Base-by-base conservation (phyloP, 2,888 invertebrate genomes). In the Ennomos erosarius region DNA sequence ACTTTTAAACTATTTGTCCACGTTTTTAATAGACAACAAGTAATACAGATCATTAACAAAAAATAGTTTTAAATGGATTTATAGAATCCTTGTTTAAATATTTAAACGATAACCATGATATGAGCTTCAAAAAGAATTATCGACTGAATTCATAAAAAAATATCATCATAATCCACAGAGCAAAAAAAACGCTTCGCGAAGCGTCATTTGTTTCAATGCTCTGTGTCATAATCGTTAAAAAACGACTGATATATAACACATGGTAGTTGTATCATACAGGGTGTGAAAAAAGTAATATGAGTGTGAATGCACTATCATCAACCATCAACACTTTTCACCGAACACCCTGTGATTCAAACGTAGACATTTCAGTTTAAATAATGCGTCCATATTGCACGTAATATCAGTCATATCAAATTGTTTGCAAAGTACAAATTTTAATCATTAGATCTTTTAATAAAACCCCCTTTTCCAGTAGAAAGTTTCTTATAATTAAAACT, bases 351-450 rank as follows among this genome's bases (percentile, higher is more conserved):
- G 58, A 42, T 55, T 44, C 49, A 60, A 60, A 50, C 39, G 44
- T 62, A 56, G 49, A 56, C 48, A 48, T 59, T 58, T 57, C 47
- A 47, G 55, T 56, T 59, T 40, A 35, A 52, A 57, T 58, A 62
- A 61, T 64, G 60, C 64, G 70, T 71, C 65, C 66, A 68, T 53
- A 64, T 65, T 64, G 55, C 48, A 58, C 69, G 57, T 75, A 78
- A 82, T 82, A 81, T 83, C 79, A 79, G 59, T 76, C 79, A 82
- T 83, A 81, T 83, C 79, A 79, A 73, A 73, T 76, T 62, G 59
- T 84, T 82, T 79, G 69, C 71, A 82, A 69, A 83, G 81, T 85
- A 85, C 81, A 85, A 82, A 81, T 68, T 68, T 61, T 62, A 50
- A 58, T 35, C 45, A 50, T 16, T 65, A 66, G 50, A 26, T 62